Conservation (phyloP, 2,113 vertebrate species). For the Osmerus mordax region DNA sequence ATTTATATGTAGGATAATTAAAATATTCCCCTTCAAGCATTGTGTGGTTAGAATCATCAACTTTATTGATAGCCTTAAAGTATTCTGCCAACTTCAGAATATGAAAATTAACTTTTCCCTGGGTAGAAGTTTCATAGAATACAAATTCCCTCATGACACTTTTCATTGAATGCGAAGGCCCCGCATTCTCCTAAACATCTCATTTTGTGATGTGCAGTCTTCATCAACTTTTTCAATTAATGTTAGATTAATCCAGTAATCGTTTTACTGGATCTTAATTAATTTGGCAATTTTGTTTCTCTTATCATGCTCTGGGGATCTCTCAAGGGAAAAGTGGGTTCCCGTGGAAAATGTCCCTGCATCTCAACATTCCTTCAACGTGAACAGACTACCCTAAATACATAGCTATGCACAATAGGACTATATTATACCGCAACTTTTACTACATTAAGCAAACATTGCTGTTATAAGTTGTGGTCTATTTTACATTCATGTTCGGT, state of each 20-base stretch:
- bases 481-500: neutral
- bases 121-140: conserved; percentile 7
- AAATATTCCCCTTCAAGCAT: conserved; percentile 15
- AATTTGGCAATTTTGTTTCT: conserved; percentile 61
- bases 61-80: conserved; percentile 15
- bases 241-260: conserved; percentile 61
- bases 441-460: neutral
- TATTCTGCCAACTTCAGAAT: conserved; percentile 4
- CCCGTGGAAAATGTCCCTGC: conserved; percentile 17
- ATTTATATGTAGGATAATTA: conserved; percentile 5
- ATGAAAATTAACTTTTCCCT: conserved; percentile 1
- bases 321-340: conserved; percentile 34
- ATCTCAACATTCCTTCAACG: neutral
- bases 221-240: conserved; percentile 62
- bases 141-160: conserved; percentile 28
- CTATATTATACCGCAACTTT: neutral
- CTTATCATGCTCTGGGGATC: conserved; percentile 49
- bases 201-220: conserved; percentile 50
- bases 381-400: no score
- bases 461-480: neutral
- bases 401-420: neutral
- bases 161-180: conserved; percentile 37
- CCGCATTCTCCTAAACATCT: conserved; percentile 38
- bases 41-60: conserved; percentile 9
- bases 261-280: conserved; percentile 65